Evolutionary conservation across 2,113 vertebrate genomes (phyloP).

Genomic region (Pituophis catenifer): DNA sequence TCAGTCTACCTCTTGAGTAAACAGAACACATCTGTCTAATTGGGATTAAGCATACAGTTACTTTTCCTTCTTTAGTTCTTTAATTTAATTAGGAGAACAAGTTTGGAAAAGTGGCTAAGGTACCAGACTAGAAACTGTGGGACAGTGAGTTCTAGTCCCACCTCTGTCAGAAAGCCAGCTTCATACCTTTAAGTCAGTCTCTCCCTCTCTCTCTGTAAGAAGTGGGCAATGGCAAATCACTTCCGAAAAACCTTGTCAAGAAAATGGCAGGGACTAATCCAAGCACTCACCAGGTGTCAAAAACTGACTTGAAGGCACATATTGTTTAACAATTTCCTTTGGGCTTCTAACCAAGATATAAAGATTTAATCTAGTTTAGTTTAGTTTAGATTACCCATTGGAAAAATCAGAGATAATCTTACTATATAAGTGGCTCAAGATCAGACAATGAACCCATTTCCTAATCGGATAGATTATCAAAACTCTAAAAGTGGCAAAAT

Average conservation of each 20-base stretch:
- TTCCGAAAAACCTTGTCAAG: background rate
- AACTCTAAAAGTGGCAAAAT: background rate
- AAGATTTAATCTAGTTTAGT: background rate
- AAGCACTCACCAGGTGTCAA: background rate
- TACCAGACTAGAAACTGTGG: background rate
- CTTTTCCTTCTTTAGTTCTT: background rate
- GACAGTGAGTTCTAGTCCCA: background rate
- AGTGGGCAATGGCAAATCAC: background rate
- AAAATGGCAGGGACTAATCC: background rate
- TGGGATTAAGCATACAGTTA: background rate
- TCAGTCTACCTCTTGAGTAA: background rate
- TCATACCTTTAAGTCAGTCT: background rate
- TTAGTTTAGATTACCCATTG: background rate
- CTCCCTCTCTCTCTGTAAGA: background rate
- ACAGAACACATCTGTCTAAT: background rate
- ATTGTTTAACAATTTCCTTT: background rate
- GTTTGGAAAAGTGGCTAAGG: background rate
- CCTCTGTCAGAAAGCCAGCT: background rate
- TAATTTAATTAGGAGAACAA: background rate
- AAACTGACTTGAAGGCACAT: background rate
- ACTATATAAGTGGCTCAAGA: background rate
- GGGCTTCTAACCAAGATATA: background rate
- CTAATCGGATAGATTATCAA: background rate
- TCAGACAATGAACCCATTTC: background rate
- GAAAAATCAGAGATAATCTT: background rate